These are phyloP conservation scores for Oncorhynchus tshawytscha DNA, from an alignment of 2,113 vertebrate genomes.

Conservation along the genomic window DNA sequence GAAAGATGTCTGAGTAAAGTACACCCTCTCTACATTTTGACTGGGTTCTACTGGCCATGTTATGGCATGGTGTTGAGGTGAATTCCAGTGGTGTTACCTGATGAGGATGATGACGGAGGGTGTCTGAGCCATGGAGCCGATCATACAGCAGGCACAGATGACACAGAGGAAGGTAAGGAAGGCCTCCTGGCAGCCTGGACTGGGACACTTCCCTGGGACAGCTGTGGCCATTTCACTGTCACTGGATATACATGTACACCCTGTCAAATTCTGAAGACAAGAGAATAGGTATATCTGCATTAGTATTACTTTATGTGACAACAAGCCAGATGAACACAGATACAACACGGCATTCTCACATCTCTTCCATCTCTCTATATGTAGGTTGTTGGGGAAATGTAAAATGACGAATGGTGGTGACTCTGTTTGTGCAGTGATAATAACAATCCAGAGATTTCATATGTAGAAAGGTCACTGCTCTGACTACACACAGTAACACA, in stretches of 20 bases:
- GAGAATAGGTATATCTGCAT: constrained; percentile 15
- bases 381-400: not conserved
- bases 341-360: not conserved
- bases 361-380: not conserved
- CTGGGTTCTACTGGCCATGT: constrained; percentile 52
- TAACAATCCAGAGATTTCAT: not conserved
- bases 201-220: constrained; percentile 88
- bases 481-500: not conserved
- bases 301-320: not conserved
- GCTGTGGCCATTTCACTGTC: constrained; percentile 75
- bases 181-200: constrained; percentile 87
- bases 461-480: constrained; percentile 2
- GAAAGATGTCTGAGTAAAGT: no score
- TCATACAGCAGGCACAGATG: constrained; percentile 96
- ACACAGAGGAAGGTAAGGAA: constrained; percentile 97
- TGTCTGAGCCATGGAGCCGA: constrained; percentile 97
- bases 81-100: constrained; percentile 73
- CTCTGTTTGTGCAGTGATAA: constrained; percentile 2
- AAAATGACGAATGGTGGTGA: not conserved
- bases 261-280: constrained; percentile 84
- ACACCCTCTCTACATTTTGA: no score
- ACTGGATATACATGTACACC: constrained; percentile 82
- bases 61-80: not conserved
- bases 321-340: not conserved
- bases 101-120: constrained; percentile 97